Percentiles rank a stretch among this genome's conserved stretches.
Conservation (phyloP, 2,888 invertebrate species). For the Erebia ligea region DNA sequence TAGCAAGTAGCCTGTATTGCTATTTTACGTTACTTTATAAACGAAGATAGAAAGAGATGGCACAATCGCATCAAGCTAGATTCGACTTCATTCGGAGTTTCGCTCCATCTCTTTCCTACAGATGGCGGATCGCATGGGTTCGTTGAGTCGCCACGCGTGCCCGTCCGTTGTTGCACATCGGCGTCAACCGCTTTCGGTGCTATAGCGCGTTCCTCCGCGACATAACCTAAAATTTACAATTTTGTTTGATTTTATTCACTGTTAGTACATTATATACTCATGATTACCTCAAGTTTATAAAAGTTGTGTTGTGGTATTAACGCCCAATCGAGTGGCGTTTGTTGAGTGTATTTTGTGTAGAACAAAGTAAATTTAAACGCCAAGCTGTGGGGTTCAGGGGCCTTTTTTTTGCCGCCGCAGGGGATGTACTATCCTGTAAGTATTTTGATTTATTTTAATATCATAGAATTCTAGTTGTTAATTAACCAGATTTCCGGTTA, state of each 20-base stretch:
- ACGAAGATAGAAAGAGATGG: constrained; percentile 46
- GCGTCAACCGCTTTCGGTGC: constrained; percentile 80
- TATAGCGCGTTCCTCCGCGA: constrained; percentile 80
- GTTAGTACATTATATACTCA: constrained; percentile 71
- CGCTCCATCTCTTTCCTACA: constrained; percentile 60
- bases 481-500: neutral
- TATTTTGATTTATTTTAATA: constrained; percentile 56
- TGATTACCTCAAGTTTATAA: constrained; percentile 78
- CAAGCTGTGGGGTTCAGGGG: constrained; percentile 99
- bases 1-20: constrained; percentile 12
- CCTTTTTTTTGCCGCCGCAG: constrained; percentile 97
- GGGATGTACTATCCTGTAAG: constrained; percentile 98
- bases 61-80: constrained; percentile 44
- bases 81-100: constrained; percentile 50
- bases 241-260: constrained; percentile 52
- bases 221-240: constrained; percentile 78
- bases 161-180: constrained; percentile 78
- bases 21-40: constrained; percentile 30
- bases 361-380: constrained; percentile 88
- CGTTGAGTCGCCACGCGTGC: constrained; percentile 64
- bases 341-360: constrained; percentile 83
- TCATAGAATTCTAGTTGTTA: neutral
- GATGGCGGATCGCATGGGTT: constrained; percentile 50
- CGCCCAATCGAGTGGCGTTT: constrained; percentile 73
- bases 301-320: constrained; percentile 77